Evolutionary conservation across 2,888 invertebrate genomes (phyloP).

Genomic region (Euphydryas editha): DNA sequence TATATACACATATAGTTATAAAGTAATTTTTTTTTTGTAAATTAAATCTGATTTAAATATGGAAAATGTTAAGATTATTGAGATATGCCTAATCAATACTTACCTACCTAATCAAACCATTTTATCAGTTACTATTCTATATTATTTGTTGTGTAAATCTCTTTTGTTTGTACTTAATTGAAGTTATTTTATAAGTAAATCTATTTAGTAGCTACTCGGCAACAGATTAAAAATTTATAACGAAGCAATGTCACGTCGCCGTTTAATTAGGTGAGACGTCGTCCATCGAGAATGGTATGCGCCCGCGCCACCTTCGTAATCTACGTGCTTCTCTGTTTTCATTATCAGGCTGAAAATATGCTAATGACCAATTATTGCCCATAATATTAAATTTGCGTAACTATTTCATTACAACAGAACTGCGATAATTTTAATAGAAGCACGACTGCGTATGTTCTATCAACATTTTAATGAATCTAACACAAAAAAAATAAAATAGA

Average conservation of each 20-base stretch:
- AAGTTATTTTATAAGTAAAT: slow-evolving; percentile 50
- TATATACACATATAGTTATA: no score
- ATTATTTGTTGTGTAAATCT: slow-evolving; percentile 41
- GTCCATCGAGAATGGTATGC: slow-evolving; percentile 56
- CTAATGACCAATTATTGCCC: slow-evolving; percentile 38
- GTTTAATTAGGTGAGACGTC: slow-evolving; percentile 75
- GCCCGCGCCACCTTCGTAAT: slow-evolving; percentile 61
- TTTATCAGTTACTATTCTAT: not conserved
- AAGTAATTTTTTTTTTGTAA: no score
- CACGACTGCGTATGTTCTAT: not conserved
- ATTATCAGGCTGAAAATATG: slow-evolving; percentile 37
- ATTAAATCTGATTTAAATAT: no score
- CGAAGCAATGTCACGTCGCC: slow-evolving; percentile 71
- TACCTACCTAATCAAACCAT: not conserved
- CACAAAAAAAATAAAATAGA: no score
- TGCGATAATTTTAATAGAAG: slow-evolving; percentile 19
- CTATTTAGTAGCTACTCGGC: slow-evolving; percentile 37
- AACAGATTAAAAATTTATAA: slow-evolving; percentile 77
- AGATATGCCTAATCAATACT: not conserved
- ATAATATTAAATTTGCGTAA: slow-evolving; percentile 32
- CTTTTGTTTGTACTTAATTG: slow-evolving; percentile 55
- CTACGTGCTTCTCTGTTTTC: slow-evolving; percentile 41
- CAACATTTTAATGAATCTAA: not conserved
- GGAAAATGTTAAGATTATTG: not conserved
- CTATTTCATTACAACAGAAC: slow-evolving; percentile 22